A percentile compares a stretch with the other conserved stretches of the same genome.
These are phyloP conservation scores for Nephrotoma appendiculata DNA, from an alignment of 2,888 invertebrate species.

Conservation along the genomic window DNA sequence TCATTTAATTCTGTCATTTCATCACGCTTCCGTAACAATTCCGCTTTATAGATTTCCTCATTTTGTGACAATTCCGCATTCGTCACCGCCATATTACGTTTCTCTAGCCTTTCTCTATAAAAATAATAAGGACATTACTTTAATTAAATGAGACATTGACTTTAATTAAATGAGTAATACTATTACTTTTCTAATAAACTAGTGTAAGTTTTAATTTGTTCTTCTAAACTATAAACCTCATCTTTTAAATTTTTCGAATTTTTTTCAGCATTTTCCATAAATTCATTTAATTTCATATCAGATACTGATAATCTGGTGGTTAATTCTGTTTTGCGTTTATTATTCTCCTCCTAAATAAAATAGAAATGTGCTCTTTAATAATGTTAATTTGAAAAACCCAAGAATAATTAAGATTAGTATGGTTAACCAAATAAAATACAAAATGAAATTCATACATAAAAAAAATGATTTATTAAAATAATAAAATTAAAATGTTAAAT, in stretches of 20 bases:
- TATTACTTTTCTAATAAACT: constrained; percentile 20
- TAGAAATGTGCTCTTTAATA: constrained; percentile 6
- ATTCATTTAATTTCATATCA: constrained; percentile 29
- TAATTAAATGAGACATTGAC: neutral
- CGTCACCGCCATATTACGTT: constrained; percentile 56
- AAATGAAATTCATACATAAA: neutral
- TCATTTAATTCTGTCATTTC: constrained; percentile 36
- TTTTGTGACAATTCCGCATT: constrained; percentile 74
- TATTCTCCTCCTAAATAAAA: constrained; percentile 8
- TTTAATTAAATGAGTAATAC: neutral
- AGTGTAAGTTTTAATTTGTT: constrained; percentile 20
- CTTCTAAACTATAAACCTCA: constrained; percentile 22
- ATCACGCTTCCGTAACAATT: constrained; percentile 57
- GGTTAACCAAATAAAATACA: constrained; percentile 11
- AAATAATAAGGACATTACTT: neutral
- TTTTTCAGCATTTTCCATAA: constrained; percentile 27
- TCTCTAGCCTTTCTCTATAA: constrained; percentile 54
- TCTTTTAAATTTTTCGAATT: constrained; percentile 22
- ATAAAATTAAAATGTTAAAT: constrained; percentile 5
- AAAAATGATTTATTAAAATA: neutral
- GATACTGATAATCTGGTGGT: constrained; percentile 12
- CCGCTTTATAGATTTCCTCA: constrained; percentile 59
- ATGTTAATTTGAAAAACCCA: neutral
- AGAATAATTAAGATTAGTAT: neutral
- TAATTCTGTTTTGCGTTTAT: neutral